Conservation (phyloP, 2,888 invertebrate species). For the Scaptomyza reducta region DNA sequence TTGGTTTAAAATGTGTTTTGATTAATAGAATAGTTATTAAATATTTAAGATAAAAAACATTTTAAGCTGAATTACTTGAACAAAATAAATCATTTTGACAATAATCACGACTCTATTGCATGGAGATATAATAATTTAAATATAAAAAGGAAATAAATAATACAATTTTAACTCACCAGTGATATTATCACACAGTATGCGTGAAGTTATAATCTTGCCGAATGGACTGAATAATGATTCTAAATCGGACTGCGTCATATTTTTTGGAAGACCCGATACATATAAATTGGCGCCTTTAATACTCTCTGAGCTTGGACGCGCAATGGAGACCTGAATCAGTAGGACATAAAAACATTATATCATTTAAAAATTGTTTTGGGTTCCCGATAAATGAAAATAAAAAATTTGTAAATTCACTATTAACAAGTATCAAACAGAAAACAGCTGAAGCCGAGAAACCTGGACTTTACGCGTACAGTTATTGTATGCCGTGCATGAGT, state of each 20-base stretch:
- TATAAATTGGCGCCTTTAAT: constrained; percentile 97
- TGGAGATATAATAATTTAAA: background rate
- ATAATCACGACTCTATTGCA: background rate
- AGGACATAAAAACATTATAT: background rate
- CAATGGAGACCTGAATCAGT: constrained; percentile 88
- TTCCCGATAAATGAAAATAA: no score
- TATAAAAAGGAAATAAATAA: background rate
- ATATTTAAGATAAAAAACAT: background rate
- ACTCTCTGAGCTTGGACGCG: constrained; percentile 96
- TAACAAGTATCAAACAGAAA: no score
- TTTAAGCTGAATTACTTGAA: background rate
- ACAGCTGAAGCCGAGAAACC: no score
- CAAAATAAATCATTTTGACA: background rate
- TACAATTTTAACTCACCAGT: constrained; percentile 87
- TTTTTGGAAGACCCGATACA: constrained; percentile 95
- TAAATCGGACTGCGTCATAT: constrained; percentile 93
- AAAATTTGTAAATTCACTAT: no score
- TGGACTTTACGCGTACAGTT: no score
- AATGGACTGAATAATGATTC: constrained; percentile 92
- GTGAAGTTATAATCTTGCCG: constrained; percentile 93
- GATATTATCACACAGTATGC: constrained; percentile 93
- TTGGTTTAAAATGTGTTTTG: background rate
- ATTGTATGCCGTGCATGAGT: no score
- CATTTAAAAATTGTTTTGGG: background rate
- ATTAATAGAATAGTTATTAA: background rate